Conservation (phyloP, 2,797 vertebrate genomes). For the Rhynchonycteris naso region DNA sequence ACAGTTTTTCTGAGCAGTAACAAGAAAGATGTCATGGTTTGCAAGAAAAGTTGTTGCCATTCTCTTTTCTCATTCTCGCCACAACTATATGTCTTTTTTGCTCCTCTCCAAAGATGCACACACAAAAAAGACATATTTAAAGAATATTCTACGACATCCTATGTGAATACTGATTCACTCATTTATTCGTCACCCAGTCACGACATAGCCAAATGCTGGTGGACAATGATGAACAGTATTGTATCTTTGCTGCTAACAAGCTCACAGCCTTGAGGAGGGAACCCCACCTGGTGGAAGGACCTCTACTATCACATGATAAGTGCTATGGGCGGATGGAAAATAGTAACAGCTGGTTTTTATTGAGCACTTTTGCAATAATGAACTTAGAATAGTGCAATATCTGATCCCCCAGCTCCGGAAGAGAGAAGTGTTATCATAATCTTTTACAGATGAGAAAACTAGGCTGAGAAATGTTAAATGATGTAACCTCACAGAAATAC, state of each 20-base stretch:
- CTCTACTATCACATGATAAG: not conserved
- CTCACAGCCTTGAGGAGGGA: not conserved
- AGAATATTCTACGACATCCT: not conserved
- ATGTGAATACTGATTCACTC: not conserved
- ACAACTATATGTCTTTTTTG: not conserved
- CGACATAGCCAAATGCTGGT: not conserved
- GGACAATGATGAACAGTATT: not conserved
- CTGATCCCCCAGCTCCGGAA: not conserved
- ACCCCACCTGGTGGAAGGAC: not conserved
- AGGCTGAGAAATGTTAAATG: not conserved
- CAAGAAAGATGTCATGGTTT: not conserved
- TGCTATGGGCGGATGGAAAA: not conserved
- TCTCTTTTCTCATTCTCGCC: not conserved
- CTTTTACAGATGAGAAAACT: not conserved
- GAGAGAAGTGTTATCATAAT: not conserved
- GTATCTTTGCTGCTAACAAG: not conserved
- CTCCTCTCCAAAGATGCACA: not conserved
- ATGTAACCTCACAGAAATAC: not conserved
- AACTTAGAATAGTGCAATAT: not conserved
- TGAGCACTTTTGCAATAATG: not conserved
- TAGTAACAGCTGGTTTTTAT: constrained; percentile 5
- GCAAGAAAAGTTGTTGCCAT: not conserved
- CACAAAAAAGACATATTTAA: not conserved
- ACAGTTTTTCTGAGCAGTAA: not conserved
- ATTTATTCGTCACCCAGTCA: not conserved